Base-by-base conservation (phyloP, 2,888 invertebrate genomes). In the Dolomedes plantarius region DNA sequence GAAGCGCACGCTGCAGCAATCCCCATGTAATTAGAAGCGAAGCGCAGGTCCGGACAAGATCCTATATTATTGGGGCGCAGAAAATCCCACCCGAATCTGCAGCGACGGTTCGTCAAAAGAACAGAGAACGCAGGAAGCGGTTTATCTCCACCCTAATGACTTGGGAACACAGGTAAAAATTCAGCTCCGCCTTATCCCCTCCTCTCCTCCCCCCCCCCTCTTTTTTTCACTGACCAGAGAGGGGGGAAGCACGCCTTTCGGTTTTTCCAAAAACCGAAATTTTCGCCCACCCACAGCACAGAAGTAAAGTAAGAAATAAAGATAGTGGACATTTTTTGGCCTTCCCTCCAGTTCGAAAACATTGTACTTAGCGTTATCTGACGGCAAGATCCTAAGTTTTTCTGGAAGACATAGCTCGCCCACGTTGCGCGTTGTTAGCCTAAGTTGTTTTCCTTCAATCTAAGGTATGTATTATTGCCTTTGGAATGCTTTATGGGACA, bases 321-420 rank as follows among this genome's bases (percentile, higher is more conserved):
- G 78, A 78, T 78, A 78, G 78, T 39, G 69, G 65, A 27, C 41
- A 71, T 80, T 65, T 64, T 73, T 62, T 64, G n/a, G 16, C 29
- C 28, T 28, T 65, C 31, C 65, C n/a, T 32, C n/a, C 3, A 56
- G 56, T 36, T 39, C 32, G 41, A 81, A 81, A 81, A 81, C 81
- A 81, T 81, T 74, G 81, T 81, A 81, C 74, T 81, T 81, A 81
- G 81, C 62, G 74, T 81, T 81, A 81, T 81, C 81, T 36, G 27
- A 68, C 16, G 27, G 50, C 31, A 6, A 46, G 67, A 65, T 68
- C 68, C 76, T 28, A 31, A 77, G 39, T 69, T 78, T 78, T 68
- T 68, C 62, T 69, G 56, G 56, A 69, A 36, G 56, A 68, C 69
- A 78, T 62, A 31, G 78, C 78, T 78, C 78, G 39, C 78, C 78